Conservation (phyloP, 2,888 invertebrate genomes). For the Cotesia congregata region DNA sequence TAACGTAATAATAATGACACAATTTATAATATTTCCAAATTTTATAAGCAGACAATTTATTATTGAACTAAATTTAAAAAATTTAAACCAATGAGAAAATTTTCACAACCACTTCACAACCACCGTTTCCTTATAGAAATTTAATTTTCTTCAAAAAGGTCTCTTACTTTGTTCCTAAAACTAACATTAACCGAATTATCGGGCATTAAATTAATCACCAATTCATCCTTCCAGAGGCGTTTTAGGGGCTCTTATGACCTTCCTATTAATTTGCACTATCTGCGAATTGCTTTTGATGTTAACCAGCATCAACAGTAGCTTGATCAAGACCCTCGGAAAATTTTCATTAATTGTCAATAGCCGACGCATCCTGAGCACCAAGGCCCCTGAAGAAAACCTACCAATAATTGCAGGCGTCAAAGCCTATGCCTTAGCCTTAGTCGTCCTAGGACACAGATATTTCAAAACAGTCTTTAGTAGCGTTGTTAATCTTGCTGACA, state of each 20-base stretch:
- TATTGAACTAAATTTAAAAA: too few species aligned
- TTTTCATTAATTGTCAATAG: conserved; percentile 69
- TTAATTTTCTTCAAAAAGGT: too few species aligned
- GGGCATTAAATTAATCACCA: too few species aligned
- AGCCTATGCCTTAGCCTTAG: conserved; percentile 71
- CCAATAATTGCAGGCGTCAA: conserved; percentile 72
- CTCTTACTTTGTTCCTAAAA: too few species aligned
- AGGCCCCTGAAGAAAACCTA: conserved; percentile 57
- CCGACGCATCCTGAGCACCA: conserved; percentile 61
- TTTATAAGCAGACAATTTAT: too few species aligned
- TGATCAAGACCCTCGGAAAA: conserved; percentile 50
- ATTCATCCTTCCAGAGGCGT: too few species aligned
- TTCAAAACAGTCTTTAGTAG: conserved; percentile 62
- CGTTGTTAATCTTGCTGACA: conserved; percentile 63
- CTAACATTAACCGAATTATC: too few species aligned
- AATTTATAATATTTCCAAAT: too few species aligned
- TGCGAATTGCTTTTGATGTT: conserved; percentile 45
- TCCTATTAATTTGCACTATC: conserved; percentile 53
- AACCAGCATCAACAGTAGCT: neutral
- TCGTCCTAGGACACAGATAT: conserved; percentile 71
- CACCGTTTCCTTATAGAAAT: too few species aligned
- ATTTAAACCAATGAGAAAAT: too few species aligned
- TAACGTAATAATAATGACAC: too few species aligned
- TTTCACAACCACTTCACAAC: too few species aligned
- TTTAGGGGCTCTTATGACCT: conserved; percentile 46